phyloP scores from a whole-genome alignment of 2,888 invertebrate species.

The Coelinius sp. region DNA sequence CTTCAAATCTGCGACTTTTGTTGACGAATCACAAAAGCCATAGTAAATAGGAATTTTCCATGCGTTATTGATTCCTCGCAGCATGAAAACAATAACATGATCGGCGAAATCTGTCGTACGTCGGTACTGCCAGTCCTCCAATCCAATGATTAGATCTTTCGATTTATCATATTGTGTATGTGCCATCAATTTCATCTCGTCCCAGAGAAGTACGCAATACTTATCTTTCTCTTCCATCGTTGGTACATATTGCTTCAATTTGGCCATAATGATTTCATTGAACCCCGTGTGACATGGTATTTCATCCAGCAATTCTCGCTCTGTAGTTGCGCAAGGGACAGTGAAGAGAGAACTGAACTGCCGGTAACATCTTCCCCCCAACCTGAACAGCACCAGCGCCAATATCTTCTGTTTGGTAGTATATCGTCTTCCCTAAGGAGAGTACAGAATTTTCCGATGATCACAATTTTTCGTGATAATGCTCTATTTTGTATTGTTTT shows the following conservation, averaged over 20 bases:
- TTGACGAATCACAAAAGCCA: not conserved
- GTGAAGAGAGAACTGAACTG: not conserved
- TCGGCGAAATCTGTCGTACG: not conserved
- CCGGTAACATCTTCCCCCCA: not conserved
- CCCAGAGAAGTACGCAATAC: not conserved
- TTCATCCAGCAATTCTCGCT: not conserved
- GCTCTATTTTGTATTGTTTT: no score
- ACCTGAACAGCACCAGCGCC: not conserved
- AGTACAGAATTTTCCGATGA: not conserved
- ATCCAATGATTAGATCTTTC: not conserved
- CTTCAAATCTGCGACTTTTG: not conserved
- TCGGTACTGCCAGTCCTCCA: not conserved
- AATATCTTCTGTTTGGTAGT: not conserved
- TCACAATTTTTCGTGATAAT: no score
- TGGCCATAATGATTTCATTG: not conserved
- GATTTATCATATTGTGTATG: not conserved
- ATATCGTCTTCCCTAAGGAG: not conserved
- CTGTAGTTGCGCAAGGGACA: not conserved
- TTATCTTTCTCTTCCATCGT: not conserved
- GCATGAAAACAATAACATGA: not conserved
- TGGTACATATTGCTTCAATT: not conserved
- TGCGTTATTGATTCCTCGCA: not conserved
- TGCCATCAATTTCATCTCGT: not conserved
- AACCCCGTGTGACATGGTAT: not conserved
- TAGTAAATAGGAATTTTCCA: conserved; percentile 5